Percentiles rank a stretch among this genome's conserved stretches.
These are phyloP conservation scores for Apotomis turbidana DNA, from an alignment of 2,888 invertebrate genomes.

Conservation along the genomic window DNA sequence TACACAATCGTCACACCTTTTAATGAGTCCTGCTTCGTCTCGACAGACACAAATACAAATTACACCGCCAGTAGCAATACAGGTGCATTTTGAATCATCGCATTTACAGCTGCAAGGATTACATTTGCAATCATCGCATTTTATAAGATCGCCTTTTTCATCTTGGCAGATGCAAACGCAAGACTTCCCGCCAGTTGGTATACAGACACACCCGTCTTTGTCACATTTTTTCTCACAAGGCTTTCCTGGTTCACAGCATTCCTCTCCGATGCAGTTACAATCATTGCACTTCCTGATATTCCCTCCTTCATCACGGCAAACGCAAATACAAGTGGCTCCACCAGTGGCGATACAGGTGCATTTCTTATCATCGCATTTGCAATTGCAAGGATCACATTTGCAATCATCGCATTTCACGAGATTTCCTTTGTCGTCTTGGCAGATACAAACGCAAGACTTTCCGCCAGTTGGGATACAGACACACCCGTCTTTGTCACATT, in stretches of 20 bases:
- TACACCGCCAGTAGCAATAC: slow-evolving; percentile 53
- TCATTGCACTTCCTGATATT: slow-evolving; percentile 41
- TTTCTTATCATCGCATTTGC: slow-evolving; percentile 44
- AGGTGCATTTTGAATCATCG: slow-evolving; percentile 54
- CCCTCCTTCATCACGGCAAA: no score
- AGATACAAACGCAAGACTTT: slow-evolving; percentile 6
- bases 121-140: slow-evolving; percentile 53
- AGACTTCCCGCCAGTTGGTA: slow-evolving; percentile 49
- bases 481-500: no score
- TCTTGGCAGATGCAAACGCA: slow-evolving; percentile 52
- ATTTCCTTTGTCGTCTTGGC: slow-evolving; percentile 35
- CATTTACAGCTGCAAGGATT: slow-evolving; percentile 48
- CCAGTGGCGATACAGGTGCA: no score
- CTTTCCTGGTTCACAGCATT: no score
- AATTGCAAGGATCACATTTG: slow-evolving; percentile 43
- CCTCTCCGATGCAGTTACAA: no score
- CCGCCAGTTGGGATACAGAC: no score
- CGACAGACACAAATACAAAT: slow-evolving; percentile 35
- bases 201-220: slow-evolving; percentile 52
- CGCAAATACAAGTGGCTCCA: no score
- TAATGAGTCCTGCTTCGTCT: no score
- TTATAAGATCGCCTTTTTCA: slow-evolving; percentile 46
- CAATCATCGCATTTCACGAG: slow-evolving; percentile 40
- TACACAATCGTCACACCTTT: no score
- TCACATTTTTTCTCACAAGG: no score